Evolutionary conservation across 2,113 vertebrate genomes (phyloP), one percentile per base, ranked within the genome.

Genomic region (Lichenostomus cassidix): DNA sequence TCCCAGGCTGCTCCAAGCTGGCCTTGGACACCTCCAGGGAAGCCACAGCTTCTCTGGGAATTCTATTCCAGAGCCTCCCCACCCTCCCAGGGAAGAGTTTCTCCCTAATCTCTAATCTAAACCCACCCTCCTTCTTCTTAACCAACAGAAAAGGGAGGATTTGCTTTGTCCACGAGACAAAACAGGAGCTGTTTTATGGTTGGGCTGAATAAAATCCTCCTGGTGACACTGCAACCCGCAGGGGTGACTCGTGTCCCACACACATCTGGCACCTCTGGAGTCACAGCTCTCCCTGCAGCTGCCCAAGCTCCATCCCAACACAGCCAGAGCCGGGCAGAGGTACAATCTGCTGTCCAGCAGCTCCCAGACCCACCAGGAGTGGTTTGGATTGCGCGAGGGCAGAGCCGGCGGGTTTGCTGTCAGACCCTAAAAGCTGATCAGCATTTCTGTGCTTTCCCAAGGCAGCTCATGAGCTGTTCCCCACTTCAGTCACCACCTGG

Each of bases 341-440:
- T 8, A 29, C 21, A 10, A 58, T 37, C 6, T 11, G 35, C 2
- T 0, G 12, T 12, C 21, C 2, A 2, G 73, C 3, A 29, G 39
- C n/a, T 47, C 52, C 31, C 83, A 33, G 46, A 17, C 35, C 29
- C 47, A 18, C 12, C 1, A 6, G 79, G 58, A 60, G 0, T 4
- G 0, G 0, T 41, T 44, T 46, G 0, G n/a, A 60, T 53, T 35
- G 73, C 2, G 5, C 0, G 2, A 85, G 80, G 28, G 31, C 68
- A 56, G 44, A 73, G 44, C 73, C 55, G 1, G 0, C 0, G 1
- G 46, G 42, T 46, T 52, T 81, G 60, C 41, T 33, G 55, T 67
- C 92, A 75, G 60, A 31, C 82, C 85, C 70, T 84, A 82, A 87
- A 84, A 90, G 14, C 55, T 25, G 69, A 63, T 15, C 92, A 71